A percentile compares a stretch with the other conserved stretches of the same genome.
Conservation (phyloP, 2,888 invertebrate genomes). For the Lepidocyrtinus sp. region DNA sequence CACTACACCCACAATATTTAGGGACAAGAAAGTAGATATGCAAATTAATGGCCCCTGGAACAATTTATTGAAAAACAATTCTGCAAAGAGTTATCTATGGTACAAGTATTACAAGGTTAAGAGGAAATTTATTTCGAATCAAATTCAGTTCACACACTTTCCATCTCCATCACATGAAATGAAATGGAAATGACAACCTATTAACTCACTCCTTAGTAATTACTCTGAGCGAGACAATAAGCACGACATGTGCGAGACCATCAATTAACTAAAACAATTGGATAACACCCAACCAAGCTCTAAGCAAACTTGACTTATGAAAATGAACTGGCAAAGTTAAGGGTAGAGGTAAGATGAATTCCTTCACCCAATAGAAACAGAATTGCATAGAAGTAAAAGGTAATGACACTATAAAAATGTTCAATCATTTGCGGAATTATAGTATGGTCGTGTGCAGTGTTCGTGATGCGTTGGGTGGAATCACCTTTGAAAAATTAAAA, state of each 20-base stretch:
- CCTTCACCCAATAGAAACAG: no score
- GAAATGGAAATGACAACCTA: neutral
- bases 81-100: no score
- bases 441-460: neutral
- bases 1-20: no score
- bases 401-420: neutral
- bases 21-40: no score
- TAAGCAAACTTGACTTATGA: neutral
- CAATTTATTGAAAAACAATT: no score
- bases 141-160: slow-evolving; percentile 49
- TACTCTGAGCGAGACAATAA: slow-evolving; percentile 46
- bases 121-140: slow-evolving; percentile 37
- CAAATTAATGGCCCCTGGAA: no score
- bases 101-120: slow-evolving; percentile 57
- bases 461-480: no score
- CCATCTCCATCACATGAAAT: slow-evolving; percentile 35
- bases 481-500: no score
- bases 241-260: slow-evolving; percentile 52
- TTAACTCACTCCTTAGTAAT: slow-evolving; percentile 31
- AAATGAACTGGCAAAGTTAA: no score
- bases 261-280: slow-evolving; percentile 19
- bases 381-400: neutral
- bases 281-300: neutral
- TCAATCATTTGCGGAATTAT: neutral
- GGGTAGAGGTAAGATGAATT: no score